Percentiles rank a stretch among this genome's conserved stretches.
These are phyloP conservation scores for Acrocephalus kingi DNA, from an alignment of 2,113 vertebrate genomes.

Conservation along the genomic window DNA sequence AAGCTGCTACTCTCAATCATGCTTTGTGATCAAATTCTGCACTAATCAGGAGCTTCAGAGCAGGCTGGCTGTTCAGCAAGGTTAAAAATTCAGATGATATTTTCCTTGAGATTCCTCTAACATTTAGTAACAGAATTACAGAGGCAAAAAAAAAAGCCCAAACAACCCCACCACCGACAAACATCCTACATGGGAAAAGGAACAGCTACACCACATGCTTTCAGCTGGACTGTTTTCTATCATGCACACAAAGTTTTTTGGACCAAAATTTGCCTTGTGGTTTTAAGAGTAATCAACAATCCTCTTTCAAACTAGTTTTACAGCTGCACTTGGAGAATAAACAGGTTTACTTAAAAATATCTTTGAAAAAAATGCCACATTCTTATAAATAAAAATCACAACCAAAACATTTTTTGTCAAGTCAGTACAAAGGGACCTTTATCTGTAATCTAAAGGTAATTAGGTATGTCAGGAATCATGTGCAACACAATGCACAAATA, in stretches of 20 bases:
- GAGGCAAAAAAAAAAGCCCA: not conserved
- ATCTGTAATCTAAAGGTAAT: not conserved
- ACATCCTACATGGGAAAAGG: not conserved
- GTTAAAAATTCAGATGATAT: constrained; percentile 52
- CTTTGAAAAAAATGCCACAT: not conserved
- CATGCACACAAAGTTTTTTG: not conserved
- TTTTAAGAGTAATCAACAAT: not conserved
- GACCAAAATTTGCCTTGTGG: not conserved
- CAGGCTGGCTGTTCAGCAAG: constrained; percentile 52
- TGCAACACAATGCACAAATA: not conserved
- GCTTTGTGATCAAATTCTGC: constrained; percentile 69
- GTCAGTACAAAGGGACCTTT: not conserved
- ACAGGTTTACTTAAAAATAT: not conserved
- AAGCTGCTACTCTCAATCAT: constrained; percentile 56
- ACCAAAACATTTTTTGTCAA: not conserved
- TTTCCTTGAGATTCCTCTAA: constrained; percentile 25
- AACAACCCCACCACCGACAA: not conserved
- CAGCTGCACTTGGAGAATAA: not conserved
- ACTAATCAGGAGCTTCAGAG: constrained; percentile 65
- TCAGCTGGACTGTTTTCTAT: not conserved
- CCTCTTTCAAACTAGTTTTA: not conserved
- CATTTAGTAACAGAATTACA: not conserved
- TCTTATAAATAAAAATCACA: not conserved
- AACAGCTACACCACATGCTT: not conserved
- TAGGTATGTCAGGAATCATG: not conserved